Conservation (phyloP, 1,140 invertebrate species). For the Ericerus pela region DNA sequence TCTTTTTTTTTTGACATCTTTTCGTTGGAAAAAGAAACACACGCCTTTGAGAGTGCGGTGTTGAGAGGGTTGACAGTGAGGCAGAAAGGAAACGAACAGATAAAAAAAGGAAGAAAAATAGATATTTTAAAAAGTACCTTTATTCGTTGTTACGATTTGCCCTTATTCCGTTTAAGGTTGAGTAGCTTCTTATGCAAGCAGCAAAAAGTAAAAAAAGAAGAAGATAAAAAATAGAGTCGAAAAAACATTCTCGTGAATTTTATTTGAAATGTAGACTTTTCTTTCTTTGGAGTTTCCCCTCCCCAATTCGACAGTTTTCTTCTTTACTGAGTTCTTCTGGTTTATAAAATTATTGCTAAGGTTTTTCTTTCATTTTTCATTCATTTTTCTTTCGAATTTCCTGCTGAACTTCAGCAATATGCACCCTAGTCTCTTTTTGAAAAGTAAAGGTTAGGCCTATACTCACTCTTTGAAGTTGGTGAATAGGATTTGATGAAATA, state of each 20-base stretch:
- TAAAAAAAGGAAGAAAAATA: neutral
- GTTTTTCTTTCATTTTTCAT: too few species aligned
- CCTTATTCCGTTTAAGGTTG: neutral
- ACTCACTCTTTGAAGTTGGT: too few species aligned
- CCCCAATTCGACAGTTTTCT: too few species aligned
- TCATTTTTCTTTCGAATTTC: too few species aligned
- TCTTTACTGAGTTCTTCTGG: too few species aligned
- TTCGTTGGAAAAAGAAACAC: too few species aligned
- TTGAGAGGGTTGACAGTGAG: neutral
- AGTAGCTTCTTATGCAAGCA: neutral
- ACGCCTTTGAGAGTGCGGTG: neutral
- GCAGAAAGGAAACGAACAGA: neutral
- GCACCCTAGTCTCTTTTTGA: too few species aligned
- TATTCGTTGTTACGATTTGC: neutral
- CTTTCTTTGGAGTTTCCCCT: neutral
- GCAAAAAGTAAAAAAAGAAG: too few species aligned
- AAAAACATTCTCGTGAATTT: neutral
- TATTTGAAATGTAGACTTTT: neutral
- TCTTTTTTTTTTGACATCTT: slow-evolving; percentile 9
- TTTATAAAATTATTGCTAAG: too few species aligned
- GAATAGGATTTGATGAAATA: too few species aligned
- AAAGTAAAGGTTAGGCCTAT: too few species aligned
- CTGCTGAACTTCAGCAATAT: too few species aligned
- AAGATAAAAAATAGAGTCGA: neutral
- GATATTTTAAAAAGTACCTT: slow-evolving; percentile 11